Conservation (phyloP, 2,888 invertebrate species). For the Drymonia ruficornis region DNA sequence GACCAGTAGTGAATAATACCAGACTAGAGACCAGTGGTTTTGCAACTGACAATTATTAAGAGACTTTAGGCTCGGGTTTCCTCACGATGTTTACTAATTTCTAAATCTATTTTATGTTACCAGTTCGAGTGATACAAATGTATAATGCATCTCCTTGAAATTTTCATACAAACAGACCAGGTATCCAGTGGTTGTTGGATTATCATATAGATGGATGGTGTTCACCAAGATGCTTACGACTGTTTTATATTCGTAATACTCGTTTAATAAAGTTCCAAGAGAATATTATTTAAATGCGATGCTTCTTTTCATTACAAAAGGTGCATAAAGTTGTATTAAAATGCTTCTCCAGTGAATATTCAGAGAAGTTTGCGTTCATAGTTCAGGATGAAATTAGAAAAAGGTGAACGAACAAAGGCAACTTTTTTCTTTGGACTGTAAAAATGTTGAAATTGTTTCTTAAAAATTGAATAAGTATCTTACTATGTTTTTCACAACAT, state of each 20-base stretch:
- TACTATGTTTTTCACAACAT: too few species aligned
- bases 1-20: too few species aligned
- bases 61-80: too few species aligned
- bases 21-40: too few species aligned
- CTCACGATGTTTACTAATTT: too few species aligned
- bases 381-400: constrained; percentile 1
- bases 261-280: constrained; percentile 10
- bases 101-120: not conserved
- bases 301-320: constrained; percentile 9
- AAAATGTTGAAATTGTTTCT: not conserved
- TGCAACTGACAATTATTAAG: too few species aligned
- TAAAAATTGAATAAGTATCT: too few species aligned
- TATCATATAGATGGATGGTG: constrained; percentile 61
- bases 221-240: constrained; percentile 6
- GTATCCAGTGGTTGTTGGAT: constrained; percentile 56
- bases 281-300: constrained; percentile 6
- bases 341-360: constrained; percentile 8
- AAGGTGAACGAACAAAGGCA: not conserved
- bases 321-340: constrained; percentile 7
- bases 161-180: constrained; percentile 68
- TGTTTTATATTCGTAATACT: not conserved
- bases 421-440: not conserved
- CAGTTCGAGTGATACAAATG: constrained; percentile 33
- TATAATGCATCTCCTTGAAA: constrained; percentile 43
- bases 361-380: not conserved